These are phyloP conservation scores for Tetrapedia diversipes DNA, from an alignment of 2,888 invertebrate genomes.

Conservation along the genomic window DNA sequence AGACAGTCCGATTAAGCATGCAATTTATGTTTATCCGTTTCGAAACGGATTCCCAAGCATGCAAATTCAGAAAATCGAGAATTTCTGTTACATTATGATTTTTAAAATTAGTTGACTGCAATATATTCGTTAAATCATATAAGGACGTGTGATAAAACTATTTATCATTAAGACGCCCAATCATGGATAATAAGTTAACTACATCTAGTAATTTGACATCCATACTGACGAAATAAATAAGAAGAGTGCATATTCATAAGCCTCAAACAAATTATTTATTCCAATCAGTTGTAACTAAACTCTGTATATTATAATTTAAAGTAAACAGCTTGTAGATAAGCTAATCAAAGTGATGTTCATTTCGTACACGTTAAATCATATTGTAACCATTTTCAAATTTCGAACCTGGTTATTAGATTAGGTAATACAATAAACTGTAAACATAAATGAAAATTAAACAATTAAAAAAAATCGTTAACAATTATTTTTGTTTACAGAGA, in stretches of 20 bases:
- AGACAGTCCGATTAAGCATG: neutral
- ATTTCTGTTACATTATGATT: neutral
- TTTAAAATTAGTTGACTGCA: neutral
- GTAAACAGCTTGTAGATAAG: neutral
- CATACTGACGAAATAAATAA: too few species aligned
- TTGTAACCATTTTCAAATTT: neutral
- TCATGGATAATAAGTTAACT: slow-evolving; percentile 12
- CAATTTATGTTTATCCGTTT: slow-evolving; percentile 45
- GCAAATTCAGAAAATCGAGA: neutral
- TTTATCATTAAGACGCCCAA: too few species aligned
- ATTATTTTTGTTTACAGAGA: neutral
- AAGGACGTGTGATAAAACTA: neutral
- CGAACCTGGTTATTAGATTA: neutral
- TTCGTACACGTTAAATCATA: neutral
- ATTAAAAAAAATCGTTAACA: neutral
- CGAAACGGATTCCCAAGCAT: slow-evolving; percentile 16
- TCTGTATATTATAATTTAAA: neutral
- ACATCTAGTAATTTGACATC: neutral
- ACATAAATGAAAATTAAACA: neutral
- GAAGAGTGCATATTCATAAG: too few species aligned
- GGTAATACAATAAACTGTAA: neutral
- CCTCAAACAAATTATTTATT: slow-evolving; percentile 11
- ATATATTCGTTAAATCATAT: neutral
- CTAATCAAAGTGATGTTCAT: neutral
- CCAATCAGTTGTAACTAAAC: neutral